A percentile compares a stretch with the other conserved stretches of the same genome.
phyloP scores from a whole-genome alignment of 2,113 vertebrate genomes.

The Mobula hypostoma region DNA sequence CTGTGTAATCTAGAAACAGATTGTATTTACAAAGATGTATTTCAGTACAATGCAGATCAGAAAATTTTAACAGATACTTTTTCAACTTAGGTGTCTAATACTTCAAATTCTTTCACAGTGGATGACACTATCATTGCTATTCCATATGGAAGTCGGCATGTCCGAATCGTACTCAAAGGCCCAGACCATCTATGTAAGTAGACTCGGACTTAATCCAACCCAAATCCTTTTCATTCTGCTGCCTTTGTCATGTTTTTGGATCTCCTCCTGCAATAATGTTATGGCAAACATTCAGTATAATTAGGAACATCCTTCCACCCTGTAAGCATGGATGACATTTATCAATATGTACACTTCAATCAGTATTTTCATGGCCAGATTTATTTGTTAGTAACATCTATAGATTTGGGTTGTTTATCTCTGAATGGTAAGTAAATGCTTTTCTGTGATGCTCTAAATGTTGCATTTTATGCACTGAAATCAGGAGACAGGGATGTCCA shows the following conservation, averaged over 20 bases:
- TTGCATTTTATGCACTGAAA: background rate
- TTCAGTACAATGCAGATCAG: background rate
- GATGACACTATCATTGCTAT: slow-evolving; percentile 81
- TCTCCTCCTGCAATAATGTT: background rate
- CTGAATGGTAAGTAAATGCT: background rate
- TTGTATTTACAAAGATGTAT: no score
- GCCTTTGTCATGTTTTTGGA: background rate
- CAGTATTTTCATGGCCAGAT: background rate
- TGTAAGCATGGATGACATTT: background rate
- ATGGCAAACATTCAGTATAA: slow-evolving; percentile 8
- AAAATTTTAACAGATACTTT: background rate
- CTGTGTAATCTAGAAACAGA: background rate
- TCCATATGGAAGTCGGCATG: slow-evolving; percentile 83
- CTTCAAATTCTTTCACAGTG: slow-evolving; percentile 50
- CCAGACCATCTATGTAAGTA: slow-evolving; percentile 96
- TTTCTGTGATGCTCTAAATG: background rate
- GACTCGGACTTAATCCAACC: slow-evolving; percentile 47
- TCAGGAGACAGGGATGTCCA: background rate
- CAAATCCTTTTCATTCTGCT: background rate
- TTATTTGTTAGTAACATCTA: background rate
- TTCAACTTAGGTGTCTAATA: background rate
- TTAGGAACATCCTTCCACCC: background rate
- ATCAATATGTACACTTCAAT: background rate
- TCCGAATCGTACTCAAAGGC: slow-evolving; percentile 88
- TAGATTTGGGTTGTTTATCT: background rate